These are phyloP conservation scores for Hiodon alosoides DNA, from an alignment of 2,113 vertebrate species.

Conservation along the genomic window DNA sequence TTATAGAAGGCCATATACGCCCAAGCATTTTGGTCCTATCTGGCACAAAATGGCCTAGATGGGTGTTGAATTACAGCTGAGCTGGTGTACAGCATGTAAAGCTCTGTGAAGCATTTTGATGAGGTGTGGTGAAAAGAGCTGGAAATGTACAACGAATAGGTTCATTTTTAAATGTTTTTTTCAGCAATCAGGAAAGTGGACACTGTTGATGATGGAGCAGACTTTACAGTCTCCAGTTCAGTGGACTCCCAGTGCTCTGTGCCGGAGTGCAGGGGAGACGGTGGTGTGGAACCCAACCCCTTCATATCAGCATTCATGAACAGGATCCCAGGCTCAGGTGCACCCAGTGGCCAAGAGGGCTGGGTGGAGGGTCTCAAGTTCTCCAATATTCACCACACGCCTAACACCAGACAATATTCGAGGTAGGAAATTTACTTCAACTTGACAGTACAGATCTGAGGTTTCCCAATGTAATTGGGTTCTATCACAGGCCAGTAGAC, in stretches of 20 bases:
- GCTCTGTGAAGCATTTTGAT: neutral
- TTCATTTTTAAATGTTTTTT: neutral
- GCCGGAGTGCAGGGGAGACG: neutral
- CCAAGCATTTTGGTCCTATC: no score
- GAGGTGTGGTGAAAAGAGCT: neutral
- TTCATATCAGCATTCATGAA: slow-evolving; percentile 34
- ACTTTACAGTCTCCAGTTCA: slow-evolving; percentile 35
- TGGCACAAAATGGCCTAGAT: no score
- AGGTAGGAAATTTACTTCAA: slow-evolving; percentile 21
- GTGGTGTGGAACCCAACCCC: slow-evolving; percentile 15
- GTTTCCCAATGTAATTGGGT: neutral
- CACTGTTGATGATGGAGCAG: slow-evolving; percentile 17
- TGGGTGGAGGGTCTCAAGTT: slow-evolving; percentile 1
- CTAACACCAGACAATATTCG: neutral
- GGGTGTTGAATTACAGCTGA: no score
- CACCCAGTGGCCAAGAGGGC: neutral
- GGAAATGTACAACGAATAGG: neutral
- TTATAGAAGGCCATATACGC: no score
- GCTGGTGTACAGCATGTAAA: no score
- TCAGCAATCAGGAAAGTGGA: slow-evolving; percentile 1
- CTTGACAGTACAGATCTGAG: neutral
- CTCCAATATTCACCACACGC: slow-evolving; percentile 10
- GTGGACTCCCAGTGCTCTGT: slow-evolving; percentile 11
- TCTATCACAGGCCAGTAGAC: neutral
- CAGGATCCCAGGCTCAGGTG: neutral